These are phyloP conservation scores for Tetragonisca angustula DNA, from an alignment of 2,888 invertebrate species.

Conservation along the genomic window DNA sequence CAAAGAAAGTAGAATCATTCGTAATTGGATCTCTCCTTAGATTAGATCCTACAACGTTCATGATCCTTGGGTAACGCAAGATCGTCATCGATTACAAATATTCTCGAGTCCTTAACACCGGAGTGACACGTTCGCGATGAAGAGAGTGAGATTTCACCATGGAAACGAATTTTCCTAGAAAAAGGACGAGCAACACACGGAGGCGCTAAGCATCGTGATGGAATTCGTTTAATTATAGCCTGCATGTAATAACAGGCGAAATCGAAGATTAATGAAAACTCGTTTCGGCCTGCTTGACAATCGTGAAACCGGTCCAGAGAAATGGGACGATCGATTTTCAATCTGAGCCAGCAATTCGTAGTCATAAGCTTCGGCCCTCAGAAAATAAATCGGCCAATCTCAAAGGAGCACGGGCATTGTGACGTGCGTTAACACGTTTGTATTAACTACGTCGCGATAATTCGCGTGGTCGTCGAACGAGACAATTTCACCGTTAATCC, in stretches of 20 bases:
- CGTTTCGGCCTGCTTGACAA: slow-evolving; percentile 55
- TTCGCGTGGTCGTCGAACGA: slow-evolving; percentile 6
- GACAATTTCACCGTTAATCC: slow-evolving; percentile 58
- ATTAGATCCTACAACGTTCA: too few relatives aligned
- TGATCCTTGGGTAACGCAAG: background rate
- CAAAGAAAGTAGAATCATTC: background rate
- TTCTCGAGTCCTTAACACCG: background rate
- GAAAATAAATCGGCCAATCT: slow-evolving; percentile 37
- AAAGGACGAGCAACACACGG: background rate
- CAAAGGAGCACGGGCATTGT: background rate
- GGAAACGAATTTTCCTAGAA: background rate
- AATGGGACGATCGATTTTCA: slow-evolving; percentile 61
- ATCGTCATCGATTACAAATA: background rate
- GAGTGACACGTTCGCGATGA: background rate
- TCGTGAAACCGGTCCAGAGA: slow-evolving; percentile 61
- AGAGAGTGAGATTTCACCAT: background rate
- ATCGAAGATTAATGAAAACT: slow-evolving; percentile 56
- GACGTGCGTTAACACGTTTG: slow-evolving; percentile 16
- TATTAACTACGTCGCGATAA: slow-evolving; percentile 28
- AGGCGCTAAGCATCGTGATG: background rate
- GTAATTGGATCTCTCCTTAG: too few relatives aligned
- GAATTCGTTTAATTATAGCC: slow-evolving; percentile 39
- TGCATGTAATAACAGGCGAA: slow-evolving; percentile 32
- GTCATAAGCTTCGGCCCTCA: slow-evolving; percentile 4
- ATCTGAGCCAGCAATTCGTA: slow-evolving; percentile 27